Evolutionary conservation across 2,797 vertebrate species (phyloP).

Genomic region (Alca torda): DNA sequence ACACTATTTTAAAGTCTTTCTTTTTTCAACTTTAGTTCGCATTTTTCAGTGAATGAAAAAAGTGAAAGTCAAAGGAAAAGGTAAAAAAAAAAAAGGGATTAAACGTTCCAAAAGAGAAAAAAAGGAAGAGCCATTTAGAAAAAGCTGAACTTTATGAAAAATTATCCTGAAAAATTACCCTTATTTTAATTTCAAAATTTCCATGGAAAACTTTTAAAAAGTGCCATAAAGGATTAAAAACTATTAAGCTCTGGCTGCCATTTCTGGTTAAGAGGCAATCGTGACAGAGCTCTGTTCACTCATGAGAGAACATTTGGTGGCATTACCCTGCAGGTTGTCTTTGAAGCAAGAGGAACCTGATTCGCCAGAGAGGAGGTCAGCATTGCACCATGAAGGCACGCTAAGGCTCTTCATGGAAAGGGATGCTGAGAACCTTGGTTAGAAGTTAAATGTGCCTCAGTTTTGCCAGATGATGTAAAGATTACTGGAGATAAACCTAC

Average conservation of each 20-base stretch:
- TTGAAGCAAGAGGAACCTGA: not conserved
- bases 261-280: not conserved
- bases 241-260: not conserved
- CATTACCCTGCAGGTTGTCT: not conserved
- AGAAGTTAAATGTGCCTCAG: not conserved
- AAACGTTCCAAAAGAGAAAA: not conserved
- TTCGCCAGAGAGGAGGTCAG: not conserved
- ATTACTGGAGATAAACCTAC: not conserved
- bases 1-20: rapidly evolving
- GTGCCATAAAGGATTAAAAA: not conserved
- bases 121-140: not conserved
- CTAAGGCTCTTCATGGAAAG: not conserved
- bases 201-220: not conserved
- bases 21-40: not conserved
- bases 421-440: not conserved
- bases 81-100: no score
- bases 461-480: not conserved
- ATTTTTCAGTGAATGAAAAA: not conserved
- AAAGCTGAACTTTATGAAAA: not conserved
- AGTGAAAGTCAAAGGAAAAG: not conserved
- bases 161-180: not conserved
- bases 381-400: rapidly evolving
- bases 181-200: not conserved
- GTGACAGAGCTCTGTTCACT: rapidly evolving
- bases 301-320: not conserved